Evolutionary conservation across 2,797 vertebrate species (phyloP).

Genomic region (Notamacropus eugenii): DNA sequence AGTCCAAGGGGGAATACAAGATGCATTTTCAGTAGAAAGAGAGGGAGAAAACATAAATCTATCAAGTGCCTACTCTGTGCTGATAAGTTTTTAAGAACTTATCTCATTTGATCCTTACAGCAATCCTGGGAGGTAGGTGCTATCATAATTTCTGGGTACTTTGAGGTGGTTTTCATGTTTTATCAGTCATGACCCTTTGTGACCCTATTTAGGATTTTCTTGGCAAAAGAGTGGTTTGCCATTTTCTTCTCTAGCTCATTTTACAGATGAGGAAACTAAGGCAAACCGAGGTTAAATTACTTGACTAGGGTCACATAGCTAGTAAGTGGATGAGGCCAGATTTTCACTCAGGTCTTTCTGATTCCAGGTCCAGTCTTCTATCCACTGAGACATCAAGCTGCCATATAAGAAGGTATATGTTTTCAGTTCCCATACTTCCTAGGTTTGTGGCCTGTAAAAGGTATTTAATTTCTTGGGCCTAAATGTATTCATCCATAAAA

Average conservation of each 20-base stretch:
- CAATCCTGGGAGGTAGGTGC: background rate
- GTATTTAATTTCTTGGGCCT: background rate
- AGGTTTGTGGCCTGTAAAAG: background rate
- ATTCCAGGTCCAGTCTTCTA: background rate
- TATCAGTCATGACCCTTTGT: background rate
- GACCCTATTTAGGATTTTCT: background rate
- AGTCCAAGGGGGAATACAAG: background rate
- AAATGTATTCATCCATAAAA: background rate
- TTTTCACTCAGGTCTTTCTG: background rate
- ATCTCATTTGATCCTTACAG: background rate
- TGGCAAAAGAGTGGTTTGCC: background rate
- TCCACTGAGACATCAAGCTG: background rate
- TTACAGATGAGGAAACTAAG: background rate
- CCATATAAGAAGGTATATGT: background rate
- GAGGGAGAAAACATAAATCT: background rate
- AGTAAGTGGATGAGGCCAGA: background rate
- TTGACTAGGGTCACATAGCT: background rate
- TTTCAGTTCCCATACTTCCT: background rate
- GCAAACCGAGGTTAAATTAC: background rate
- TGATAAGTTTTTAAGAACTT: background rate
- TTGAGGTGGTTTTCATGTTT: background rate
- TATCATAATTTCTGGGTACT: background rate
- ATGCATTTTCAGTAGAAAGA: background rate
- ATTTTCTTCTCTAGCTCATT: background rate
- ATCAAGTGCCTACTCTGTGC: background rate